Conservation (phyloP, 2,113 vertebrate genomes). For the Hippolais icterina region DNA sequence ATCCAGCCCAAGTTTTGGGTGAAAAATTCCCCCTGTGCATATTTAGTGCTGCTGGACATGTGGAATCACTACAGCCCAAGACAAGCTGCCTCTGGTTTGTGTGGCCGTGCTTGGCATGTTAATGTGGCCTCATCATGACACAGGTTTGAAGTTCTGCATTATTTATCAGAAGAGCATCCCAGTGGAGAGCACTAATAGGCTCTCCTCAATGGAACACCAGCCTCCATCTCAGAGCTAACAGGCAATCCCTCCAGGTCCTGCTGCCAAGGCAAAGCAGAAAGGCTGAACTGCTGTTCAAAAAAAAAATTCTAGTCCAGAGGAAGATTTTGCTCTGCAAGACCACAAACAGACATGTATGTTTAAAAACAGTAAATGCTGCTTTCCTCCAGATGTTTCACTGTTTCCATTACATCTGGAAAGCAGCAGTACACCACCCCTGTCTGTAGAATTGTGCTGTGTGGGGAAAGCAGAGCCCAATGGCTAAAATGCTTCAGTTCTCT, state of each 20-base stretch:
- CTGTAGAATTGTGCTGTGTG: accelerated
- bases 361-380: not conserved
- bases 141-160: not conserved
- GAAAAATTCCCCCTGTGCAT: not conserved
- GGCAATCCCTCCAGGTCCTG: not conserved
- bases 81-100: not conserved
- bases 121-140: not conserved
- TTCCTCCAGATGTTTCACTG: not conserved
- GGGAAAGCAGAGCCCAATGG: not conserved
- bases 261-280: not conserved
- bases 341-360: not conserved
- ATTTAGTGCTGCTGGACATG: not conserved
- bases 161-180: not conserved
- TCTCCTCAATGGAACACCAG: not conserved
- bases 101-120: not conserved
- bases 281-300: not conserved
- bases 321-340: not conserved
- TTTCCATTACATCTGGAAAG: not conserved
- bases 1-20: not conserved
- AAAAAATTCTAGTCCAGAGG: not conserved
- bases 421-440: not conserved
- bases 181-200: not conserved
- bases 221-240: not conserved
- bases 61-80: not conserved
- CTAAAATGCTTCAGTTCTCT: not conserved